phyloP scores from a whole-genome alignment of 92 coral and sea anemone species.

The Nematostella vectensis region DNA sequence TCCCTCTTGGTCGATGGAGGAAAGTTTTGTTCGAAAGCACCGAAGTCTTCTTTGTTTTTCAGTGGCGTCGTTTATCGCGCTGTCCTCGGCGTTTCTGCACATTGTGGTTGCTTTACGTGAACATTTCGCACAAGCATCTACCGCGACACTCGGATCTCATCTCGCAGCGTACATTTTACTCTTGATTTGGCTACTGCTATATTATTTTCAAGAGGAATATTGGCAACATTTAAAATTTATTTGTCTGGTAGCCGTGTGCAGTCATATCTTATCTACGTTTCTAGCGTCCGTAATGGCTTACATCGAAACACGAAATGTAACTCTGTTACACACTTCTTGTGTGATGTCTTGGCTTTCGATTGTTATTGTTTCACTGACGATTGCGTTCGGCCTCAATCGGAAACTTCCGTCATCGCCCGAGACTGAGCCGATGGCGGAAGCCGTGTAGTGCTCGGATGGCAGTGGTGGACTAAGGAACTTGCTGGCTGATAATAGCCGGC shows the following conservation, averaged over 20 bases:
- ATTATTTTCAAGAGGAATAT: slow-evolving; percentile 14
- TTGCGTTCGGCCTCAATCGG: slow-evolving; percentile 25
- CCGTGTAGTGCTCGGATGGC: no score
- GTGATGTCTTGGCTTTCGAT: slow-evolving; percentile 23
- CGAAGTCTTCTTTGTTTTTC: slow-evolving; percentile 11
- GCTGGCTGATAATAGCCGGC: no score
- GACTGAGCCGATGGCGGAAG: slow-evolving; percentile 26
- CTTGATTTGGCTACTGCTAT: slow-evolving; percentile 17
- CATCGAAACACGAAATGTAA: slow-evolving; percentile 8
- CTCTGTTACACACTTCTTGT: slow-evolving; percentile 3
- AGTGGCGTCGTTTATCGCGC: slow-evolving; percentile 1
- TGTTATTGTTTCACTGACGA: slow-evolving; percentile 18
- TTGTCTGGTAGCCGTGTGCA: slow-evolving; percentile 22
- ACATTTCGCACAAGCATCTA: slow-evolving; percentile 21
- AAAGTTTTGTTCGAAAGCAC: slow-evolving; percentile 16
- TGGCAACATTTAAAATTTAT: slow-evolving; percentile 20
- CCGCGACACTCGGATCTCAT: slow-evolving; percentile 27
- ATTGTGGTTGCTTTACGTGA: slow-evolving; percentile 12
- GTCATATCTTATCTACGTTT: slow-evolving; percentile 27
- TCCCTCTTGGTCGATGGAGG: slow-evolving; percentile 28
- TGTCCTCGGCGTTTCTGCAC: slow-evolving; percentile 13
- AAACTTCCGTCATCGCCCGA: slow-evolving; percentile 16
- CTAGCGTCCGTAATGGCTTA: slow-evolving; percentile 29
- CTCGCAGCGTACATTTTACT: slow-evolving; percentile 11
- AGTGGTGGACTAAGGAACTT: no score